Conservation (phyloP, 2,888 invertebrate genomes). For the Thelaira solivaga region DNA sequence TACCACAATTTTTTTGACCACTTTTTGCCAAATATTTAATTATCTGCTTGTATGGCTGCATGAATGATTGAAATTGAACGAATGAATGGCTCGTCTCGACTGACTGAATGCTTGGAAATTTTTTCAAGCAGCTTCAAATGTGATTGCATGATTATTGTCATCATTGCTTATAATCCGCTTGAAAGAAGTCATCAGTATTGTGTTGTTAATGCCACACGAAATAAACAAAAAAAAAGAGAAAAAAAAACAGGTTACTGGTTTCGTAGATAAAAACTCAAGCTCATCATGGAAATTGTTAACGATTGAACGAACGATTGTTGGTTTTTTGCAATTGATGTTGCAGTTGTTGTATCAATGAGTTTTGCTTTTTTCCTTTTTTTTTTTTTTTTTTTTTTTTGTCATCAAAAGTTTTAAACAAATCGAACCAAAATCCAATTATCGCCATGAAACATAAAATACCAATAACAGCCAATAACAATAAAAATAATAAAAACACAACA, state of each 20-base stretch:
- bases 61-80: slow-evolving; percentile 20
- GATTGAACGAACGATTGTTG: slow-evolving; percentile 49
- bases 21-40: slow-evolving; percentile 13
- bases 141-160: slow-evolving; percentile 30
- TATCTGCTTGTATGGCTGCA: slow-evolving; percentile 19
- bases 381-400: slow-evolving; percentile 6
- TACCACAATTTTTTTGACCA: neutral
- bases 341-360: slow-evolving; percentile 20
- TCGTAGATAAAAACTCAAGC: slow-evolving; percentile 43
- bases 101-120: neutral
- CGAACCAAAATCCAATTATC: slow-evolving; percentile 63
- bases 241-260: slow-evolving; percentile 34
- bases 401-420: slow-evolving; percentile 56
- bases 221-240: neutral
- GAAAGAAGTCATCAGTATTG: slow-evolving; percentile 35
- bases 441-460: slow-evolving; percentile 49
- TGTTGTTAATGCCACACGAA: neutral
- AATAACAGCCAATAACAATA: slow-evolving; percentile 20
- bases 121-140: slow-evolving; percentile 36
- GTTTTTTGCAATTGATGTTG: neutral
- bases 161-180: slow-evolving; percentile 52
- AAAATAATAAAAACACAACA: neutral
- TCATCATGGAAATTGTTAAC: slow-evolving; percentile 59
- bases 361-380: neutral
- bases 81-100: slow-evolving; percentile 6